phyloP scores from a whole-genome alignment of 2,888 invertebrate species.

The Coelogynopora nodosa region DNA sequence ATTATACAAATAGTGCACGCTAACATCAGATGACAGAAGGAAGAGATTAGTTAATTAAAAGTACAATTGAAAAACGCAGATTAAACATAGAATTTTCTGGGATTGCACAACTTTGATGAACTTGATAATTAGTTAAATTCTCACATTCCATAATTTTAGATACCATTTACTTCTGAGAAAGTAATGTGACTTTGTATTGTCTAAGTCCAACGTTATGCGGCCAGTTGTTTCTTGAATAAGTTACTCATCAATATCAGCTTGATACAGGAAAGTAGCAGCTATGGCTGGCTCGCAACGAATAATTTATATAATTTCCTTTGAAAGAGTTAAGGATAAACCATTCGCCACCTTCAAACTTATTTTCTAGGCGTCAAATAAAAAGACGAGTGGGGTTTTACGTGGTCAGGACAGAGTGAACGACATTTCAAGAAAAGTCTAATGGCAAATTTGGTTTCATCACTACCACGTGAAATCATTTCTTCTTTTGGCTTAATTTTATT shows the following conservation, averaged over 20 bases:
- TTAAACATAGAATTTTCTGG: neutral
- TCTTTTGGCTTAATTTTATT: slow-evolving; percentile 21
- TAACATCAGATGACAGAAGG: too few relatives aligned
- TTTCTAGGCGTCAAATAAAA: slow-evolving; percentile 34
- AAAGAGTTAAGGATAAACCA: slow-evolving; percentile 8
- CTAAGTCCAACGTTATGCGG: neutral
- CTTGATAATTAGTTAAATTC: slow-evolving; percentile 16
- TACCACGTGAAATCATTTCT: slow-evolving; percentile 6
- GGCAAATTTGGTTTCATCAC: slow-evolving; percentile 14
- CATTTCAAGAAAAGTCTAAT: slow-evolving; percentile 11
- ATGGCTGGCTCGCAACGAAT: slow-evolving; percentile 2
- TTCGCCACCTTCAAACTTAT: neutral
- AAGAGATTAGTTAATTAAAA: too few relatives aligned
- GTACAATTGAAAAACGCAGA: slow-evolving; percentile 1
- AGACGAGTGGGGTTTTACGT: neutral
- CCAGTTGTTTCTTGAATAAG: slow-evolving; percentile 14
- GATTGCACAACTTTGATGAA: slow-evolving; percentile 22
- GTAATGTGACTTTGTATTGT: neutral
- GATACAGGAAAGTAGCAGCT: slow-evolving; percentile 5
- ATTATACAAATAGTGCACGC: too few relatives aligned
- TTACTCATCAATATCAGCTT: slow-evolving; percentile 21
- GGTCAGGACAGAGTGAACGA: slow-evolving; percentile 11
- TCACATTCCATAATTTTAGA: slow-evolving; percentile 10
- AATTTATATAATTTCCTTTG: slow-evolving; percentile 20
- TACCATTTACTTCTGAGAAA: neutral